These are phyloP conservation scores for Microcaecilia unicolor DNA, from an alignment of 2,797 vertebrate genomes.

Conservation along the genomic window DNA sequence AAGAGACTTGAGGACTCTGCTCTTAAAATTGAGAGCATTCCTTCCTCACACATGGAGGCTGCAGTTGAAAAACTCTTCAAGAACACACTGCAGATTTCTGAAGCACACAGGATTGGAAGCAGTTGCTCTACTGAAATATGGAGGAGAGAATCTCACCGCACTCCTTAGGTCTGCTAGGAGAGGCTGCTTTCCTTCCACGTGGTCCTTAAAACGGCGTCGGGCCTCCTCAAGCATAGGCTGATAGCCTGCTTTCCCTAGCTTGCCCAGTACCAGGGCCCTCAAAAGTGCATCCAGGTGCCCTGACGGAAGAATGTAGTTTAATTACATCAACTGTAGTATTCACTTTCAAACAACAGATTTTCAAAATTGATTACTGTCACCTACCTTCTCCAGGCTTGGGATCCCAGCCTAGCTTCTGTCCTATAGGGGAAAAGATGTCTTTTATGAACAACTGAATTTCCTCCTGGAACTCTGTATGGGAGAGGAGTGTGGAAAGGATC, in stretches of 20 bases:
- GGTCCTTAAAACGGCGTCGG: constrained; percentile 86
- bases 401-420: constrained; percentile 90
- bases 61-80: too few relatives aligned
- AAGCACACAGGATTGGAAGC: too few relatives aligned
- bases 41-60: too few relatives aligned
- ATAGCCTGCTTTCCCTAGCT: constrained; percentile 91
- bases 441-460: constrained; percentile 90
- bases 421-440: constrained; percentile 89
- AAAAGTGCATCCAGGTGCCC: constrained; percentile 89
- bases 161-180: constrained; percentile 90
- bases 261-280: constrained; percentile 85
- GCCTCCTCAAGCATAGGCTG: constrained; percentile 91
- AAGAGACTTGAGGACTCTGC: too few relatives aligned
- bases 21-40: too few relatives aligned
- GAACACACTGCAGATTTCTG: too few relatives aligned
- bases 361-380: too few relatives aligned
- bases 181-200: constrained; percentile 79
- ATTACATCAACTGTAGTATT: neutral
- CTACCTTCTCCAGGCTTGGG: constrained; percentile 87
- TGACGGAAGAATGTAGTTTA: constrained; percentile 12
- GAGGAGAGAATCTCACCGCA: constrained; percentile 74
- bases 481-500: constrained; percentile 85
- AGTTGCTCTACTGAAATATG: too few relatives aligned
- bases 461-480: constrained; percentile 93
- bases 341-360: too few relatives aligned